These are phyloP conservation scores for Pogoniulus pusillus DNA, from an alignment of 2,797 vertebrate species.

Conservation along the genomic window DNA sequence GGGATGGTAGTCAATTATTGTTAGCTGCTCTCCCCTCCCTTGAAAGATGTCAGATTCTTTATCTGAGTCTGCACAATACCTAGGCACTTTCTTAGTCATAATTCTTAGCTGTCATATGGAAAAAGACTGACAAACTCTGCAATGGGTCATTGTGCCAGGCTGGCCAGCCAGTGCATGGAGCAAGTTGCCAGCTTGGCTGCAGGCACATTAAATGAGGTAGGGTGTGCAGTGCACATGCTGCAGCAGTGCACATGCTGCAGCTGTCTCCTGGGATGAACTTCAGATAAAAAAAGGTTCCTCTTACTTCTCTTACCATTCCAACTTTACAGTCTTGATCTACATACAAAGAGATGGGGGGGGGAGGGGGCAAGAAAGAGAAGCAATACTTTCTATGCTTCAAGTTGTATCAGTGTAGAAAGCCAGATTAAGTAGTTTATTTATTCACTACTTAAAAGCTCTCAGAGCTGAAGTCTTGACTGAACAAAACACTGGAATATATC, in stretches of 20 bases:
- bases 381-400: background rate
- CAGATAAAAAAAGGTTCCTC: background rate
- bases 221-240: background rate
- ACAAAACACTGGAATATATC: background rate
- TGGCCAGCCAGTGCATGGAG: background rate
- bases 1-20: background rate
- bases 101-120: background rate
- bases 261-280: background rate
- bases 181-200: background rate
- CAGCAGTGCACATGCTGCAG: rapidly evolving
- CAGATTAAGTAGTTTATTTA: background rate
- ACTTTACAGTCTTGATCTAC: background rate
- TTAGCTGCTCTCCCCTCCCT: background rate
- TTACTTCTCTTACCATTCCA: background rate
- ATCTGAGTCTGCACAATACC: background rate
- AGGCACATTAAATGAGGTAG: background rate
- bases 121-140: background rate
- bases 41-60: background rate
- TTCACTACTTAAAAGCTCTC: background rate
- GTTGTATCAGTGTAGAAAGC: background rate
- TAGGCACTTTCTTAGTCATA: background rate
- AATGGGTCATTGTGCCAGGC: background rate
- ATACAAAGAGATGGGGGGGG: rapidly evolving
- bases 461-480: rapidly evolving
- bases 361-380: rapidly evolving